Base-by-base conservation (phyloP, 2,113 vertebrate genomes). In the Myiopsitta monachus region DNA sequence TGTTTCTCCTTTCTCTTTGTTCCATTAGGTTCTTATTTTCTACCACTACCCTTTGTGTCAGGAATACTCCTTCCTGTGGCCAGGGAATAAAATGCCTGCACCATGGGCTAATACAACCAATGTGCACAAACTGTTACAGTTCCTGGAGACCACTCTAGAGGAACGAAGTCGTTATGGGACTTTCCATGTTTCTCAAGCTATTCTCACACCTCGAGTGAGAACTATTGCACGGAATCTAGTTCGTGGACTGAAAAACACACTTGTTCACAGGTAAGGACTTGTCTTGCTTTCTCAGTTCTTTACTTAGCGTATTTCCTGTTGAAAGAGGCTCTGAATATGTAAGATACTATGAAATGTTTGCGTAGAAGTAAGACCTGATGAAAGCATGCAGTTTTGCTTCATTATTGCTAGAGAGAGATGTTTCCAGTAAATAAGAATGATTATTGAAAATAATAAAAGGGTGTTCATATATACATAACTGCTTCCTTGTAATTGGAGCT, bases 51-150 rank as follows among this genome's bases (percentile, higher is more conserved):
- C 98, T 19, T 96, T 98, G 74, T 98, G 96, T 63, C 92, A 97
- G 87, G 94, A 97, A 31, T 98, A 98, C 77, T 83, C 98, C 9
- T 97, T 98, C 90, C 96, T 99, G 83, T 99, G 99, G 99, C 98
- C 99, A 4, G 99, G 99, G 49, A 98, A 97, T 97, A 99, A 98
- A 97, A 99, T 99, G 85, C 99, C 99, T 2, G 99, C 99, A 8
- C 99, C 99, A 1, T 99, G 99, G 99, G 99, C 99, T 36, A 99
- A 99, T 88, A 99, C 99, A 72, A 99, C 99, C 0, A 98, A 99
- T 2, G 98, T 99, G 66, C 95, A 86, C 94, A 99, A 99, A 70
- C 98, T 99, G 31, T 97, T 99, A 21, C 98, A 99, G 97, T 99
- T 99, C 94, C 96, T 99, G 90, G 98, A 99, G 97, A 99, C 98